These are phyloP conservation scores for Cephalopterus ornatus DNA, from an alignment of 2,113 vertebrate species.

Conservation along the genomic window DNA sequence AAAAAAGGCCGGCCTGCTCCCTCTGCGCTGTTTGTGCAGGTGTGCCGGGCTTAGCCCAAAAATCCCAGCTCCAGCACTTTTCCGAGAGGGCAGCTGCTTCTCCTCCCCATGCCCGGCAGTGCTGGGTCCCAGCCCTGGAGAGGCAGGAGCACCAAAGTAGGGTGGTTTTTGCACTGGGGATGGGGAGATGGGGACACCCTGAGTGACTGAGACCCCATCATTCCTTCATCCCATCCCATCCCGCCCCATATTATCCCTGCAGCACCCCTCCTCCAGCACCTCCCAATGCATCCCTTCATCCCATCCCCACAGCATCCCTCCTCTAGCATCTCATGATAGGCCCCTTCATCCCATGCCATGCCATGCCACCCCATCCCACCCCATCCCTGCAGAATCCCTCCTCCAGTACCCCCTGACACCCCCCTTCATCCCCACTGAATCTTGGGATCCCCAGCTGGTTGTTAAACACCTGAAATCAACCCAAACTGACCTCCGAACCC, in stretches of 20 bases:
- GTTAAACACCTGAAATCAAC: neutral
- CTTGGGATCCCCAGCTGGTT: rapidly evolving
- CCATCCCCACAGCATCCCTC: neutral
- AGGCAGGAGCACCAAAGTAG: neutral
- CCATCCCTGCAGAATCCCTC: too few relatives aligned
- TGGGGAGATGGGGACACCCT: rapidly evolving
- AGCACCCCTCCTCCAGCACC: neutral
- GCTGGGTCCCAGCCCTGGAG: neutral
- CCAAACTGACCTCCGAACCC: neutral
- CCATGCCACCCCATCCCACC: neutral
- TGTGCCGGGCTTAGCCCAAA: neutral
- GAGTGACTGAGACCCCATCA: rapidly evolving
- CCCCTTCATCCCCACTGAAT: neutral
- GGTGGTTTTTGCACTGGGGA: neutral
- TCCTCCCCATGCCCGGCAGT: neutral
- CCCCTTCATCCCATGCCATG: neutral
- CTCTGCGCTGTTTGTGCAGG: neutral
- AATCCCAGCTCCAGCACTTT: neutral
- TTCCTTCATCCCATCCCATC: too few relatives aligned
- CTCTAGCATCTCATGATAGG: neutral
- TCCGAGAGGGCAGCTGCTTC: rapidly evolving
- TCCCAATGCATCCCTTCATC: neutral
- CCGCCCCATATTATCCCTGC: neutral
- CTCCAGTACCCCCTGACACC: neutral
- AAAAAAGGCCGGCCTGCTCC: neutral